phyloP scores from a whole-genome alignment of 2,113 vertebrate genomes.

The Lagopus muta region DNA sequence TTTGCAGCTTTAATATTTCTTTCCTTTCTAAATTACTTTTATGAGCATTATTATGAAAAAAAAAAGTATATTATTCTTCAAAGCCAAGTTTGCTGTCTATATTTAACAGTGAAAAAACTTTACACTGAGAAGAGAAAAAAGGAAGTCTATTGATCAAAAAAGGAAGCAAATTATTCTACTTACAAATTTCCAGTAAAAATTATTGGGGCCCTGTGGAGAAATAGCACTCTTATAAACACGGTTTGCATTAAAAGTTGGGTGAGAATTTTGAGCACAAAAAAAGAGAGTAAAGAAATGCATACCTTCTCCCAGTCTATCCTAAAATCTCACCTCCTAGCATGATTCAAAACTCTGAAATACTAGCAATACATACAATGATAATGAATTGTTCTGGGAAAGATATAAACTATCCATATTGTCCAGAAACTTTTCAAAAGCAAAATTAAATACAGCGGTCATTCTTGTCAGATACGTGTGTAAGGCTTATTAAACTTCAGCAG shows the following conservation, averaged over 20 bases:
- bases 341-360: not conserved
- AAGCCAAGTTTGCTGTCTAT: not conserved
- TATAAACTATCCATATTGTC: rapidly evolving
- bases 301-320: not conserved
- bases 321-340: not conserved
- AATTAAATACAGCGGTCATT: not conserved
- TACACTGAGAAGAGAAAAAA: not conserved
- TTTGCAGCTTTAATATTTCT: slow-evolving; percentile 40
- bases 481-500: not conserved
- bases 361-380: not conserved
- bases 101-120: not conserved
- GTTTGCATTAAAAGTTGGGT: not conserved
- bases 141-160: not conserved
- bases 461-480: rapidly evolving
- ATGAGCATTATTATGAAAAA: not conserved
- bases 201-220: not conserved
- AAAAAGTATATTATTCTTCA: slow-evolving; percentile 13
- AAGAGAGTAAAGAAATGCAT: rapidly evolving
- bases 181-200: not conserved
- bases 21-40: slow-evolving; percentile 39
- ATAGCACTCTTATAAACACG: not conserved
- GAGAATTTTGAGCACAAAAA: not conserved
- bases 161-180: not conserved
- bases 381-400: not conserved
- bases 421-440: not conserved